A percentile compares a stretch with the other conserved stretches of the same genome.
These are phyloP conservation scores for Patiria pectinifera DNA, from an alignment of 53 echinoderm and acorn worm genomes.

Conservation along the genomic window DNA sequence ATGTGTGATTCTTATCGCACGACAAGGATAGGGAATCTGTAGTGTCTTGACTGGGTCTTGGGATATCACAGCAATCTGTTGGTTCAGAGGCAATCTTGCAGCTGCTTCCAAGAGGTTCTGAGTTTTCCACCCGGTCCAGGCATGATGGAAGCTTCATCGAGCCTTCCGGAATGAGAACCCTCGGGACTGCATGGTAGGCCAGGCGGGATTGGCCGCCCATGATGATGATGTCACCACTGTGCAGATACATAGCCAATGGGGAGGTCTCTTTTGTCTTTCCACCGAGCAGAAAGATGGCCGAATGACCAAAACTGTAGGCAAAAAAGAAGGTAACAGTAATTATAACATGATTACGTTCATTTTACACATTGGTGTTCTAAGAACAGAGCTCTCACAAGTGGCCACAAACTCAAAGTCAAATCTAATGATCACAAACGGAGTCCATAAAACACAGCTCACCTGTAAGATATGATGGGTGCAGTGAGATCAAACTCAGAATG, in stretches of 20 bases:
- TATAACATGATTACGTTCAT: background rate
- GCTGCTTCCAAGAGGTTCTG: background rate
- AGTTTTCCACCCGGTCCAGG: conserved; percentile 1
- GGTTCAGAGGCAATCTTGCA: background rate
- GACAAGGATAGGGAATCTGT: background rate
- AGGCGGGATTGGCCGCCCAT: conserved; percentile 82
- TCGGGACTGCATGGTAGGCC: conserved; percentile 89
- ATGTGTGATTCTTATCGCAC: background rate
- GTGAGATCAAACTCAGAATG: conserved; percentile 89
- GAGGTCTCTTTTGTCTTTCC: conserved; percentile 80
- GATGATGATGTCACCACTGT: conserved; percentile 90
- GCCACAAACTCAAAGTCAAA: no score
- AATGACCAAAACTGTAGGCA: conserved; percentile 86
- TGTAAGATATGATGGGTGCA: conserved; percentile 89
- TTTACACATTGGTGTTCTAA: background rate
- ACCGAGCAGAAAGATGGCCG: conserved; percentile 87
- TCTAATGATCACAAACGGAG: no score
- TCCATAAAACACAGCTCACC: conserved; percentile 58
- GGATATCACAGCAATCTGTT: background rate
- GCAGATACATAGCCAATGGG: conserved; percentile 82
- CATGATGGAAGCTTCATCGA: conserved; percentile 34
- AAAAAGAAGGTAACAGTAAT: background rate
- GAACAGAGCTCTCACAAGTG: no score
- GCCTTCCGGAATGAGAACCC: conserved; percentile 67
- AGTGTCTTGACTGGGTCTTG: background rate